phyloP scores from a whole-genome alignment of 2,888 invertebrate species.

The Notodonta dromedarius region DNA sequence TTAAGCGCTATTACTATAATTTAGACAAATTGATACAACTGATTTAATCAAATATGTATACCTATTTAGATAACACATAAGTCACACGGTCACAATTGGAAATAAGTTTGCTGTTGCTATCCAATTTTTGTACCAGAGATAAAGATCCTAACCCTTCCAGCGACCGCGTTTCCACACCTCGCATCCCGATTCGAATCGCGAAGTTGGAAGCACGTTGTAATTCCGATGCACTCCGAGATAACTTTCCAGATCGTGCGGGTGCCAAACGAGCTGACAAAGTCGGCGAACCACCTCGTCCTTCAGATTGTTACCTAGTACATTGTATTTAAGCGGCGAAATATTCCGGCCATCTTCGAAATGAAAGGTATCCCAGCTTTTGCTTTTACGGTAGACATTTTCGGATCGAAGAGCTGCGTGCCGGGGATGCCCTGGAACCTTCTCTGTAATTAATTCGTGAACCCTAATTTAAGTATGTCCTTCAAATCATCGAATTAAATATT shows the following conservation, averaged over 20 bases:
- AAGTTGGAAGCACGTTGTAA: conserved; percentile 74
- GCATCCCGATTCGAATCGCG: conserved; percentile 65
- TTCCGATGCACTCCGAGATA: conserved; percentile 77
- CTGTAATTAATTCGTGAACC: conserved; percentile 37
- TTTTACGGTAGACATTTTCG: conserved; percentile 38
- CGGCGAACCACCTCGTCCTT: conserved; percentile 49
- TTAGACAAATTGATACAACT: too few species aligned
- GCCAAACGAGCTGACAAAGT: conserved; percentile 77
- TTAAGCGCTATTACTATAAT: too few species aligned
- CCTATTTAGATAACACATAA: too few species aligned
- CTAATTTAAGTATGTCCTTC: conserved; percentile 16
- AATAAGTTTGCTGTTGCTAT: too few species aligned
- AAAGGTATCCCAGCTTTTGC: conserved; percentile 47
- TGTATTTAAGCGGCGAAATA: conserved; percentile 51
- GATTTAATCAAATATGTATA: too few species aligned
- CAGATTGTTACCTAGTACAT: conserved; percentile 45
- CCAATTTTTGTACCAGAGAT: neutral
- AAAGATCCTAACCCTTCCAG: conserved; percentile 49
- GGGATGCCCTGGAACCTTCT: conserved; percentile 31
- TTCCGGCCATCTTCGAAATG: conserved; percentile 49
- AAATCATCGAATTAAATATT: conserved; percentile 12
- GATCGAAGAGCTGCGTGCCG: conserved; percentile 34
- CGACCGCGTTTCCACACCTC: conserved; percentile 39
- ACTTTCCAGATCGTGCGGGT: conserved; percentile 69
- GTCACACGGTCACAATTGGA: too few species aligned